A percentile compares a stretch with the other conserved stretches of the same genome.
Evolutionary conservation across 2,113 vertebrate genomes (phyloP).

Genomic region (Montifringilla adamsi): DNA sequence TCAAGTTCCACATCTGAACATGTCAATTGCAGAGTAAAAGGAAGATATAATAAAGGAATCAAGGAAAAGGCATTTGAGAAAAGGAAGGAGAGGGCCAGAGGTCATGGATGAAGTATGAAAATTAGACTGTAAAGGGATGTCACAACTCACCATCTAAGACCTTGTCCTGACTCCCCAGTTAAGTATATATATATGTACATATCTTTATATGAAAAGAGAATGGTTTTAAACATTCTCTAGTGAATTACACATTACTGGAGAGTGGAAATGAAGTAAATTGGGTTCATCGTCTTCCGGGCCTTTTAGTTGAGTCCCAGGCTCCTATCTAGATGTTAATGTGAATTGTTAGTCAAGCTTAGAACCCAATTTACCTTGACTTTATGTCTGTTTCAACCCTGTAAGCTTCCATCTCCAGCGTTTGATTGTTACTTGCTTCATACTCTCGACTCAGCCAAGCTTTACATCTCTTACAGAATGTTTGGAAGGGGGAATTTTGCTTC

Average conservation of each 20-base stretch:
- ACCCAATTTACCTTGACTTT: background rate
- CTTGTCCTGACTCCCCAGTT: constrained; percentile 60
- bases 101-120: constrained; percentile 60
- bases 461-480: background rate
- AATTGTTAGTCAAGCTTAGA: background rate
- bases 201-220: background rate
- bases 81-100: constrained; percentile 58
- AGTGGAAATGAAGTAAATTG: background rate
- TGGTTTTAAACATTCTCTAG: background rate
- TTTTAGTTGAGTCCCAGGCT: background rate
- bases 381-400: background rate
- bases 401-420: background rate
- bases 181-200: constrained; percentile 27
- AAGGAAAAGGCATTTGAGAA: constrained; percentile 41
- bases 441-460: background rate
- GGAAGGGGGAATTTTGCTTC: background rate
- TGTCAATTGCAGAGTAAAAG: constrained; percentile 47
- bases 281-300: background rate
- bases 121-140: constrained; percentile 63
- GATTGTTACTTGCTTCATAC: background rate
- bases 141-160: constrained; percentile 53
- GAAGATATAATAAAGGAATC: constrained; percentile 57
- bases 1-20: constrained; percentile 51
- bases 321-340: background rate
- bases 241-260: background rate